Evolutionary conservation across 2,113 vertebrate species (phyloP), one percentile per base, ranked within the genome.

Genomic region (Gobiocypris rarus): DNA sequence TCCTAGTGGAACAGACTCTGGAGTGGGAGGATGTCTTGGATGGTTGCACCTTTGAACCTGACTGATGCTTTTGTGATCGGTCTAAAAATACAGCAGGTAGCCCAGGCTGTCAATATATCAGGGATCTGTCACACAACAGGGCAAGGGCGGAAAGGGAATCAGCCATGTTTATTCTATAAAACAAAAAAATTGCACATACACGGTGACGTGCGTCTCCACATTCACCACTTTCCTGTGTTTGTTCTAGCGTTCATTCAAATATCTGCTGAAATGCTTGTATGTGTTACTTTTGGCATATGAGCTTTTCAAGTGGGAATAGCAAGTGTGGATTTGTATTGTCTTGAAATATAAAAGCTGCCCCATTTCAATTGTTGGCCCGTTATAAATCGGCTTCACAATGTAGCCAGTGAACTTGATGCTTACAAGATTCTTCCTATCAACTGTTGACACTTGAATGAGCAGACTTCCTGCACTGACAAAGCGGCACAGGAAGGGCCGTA

Each of bases 181-280:
- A 56, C 43, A 28, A n/a, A 34, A 75, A 65, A n/a, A 13, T 73
- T 63, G 11, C 2, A 13, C 28, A 54, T 4, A 4, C 65, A 43
- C 31, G 14, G 10, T 43, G 48, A 67, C 38, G 15, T 22, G 59
- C 65, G 26, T 28, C 70, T 50, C 80, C 28, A 14, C 67, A 38
- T 38, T 59, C 8, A 24, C 3, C n/a, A 24, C 63, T 79, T 87
- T 87, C 88, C 86, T 85, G 70, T 50, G 56, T 75, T 87, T 89
- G 83, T 89, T 78, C 79, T 77, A 6, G 13, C 11, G 58, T 58
- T 77, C 54, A 28, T 79, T 82, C 59, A 63, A 11, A 41, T 80
- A 61, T 59, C 15, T 81, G 31, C 38, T 74, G 17, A 34, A 80
- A 70, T 56, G 50, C 38, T 24, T 81, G 11, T 48, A 76, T 48